These are phyloP conservation scores for Pseudonaja textilis DNA, from an alignment of 2,113 vertebrate species.

Conservation along the genomic window DNA sequence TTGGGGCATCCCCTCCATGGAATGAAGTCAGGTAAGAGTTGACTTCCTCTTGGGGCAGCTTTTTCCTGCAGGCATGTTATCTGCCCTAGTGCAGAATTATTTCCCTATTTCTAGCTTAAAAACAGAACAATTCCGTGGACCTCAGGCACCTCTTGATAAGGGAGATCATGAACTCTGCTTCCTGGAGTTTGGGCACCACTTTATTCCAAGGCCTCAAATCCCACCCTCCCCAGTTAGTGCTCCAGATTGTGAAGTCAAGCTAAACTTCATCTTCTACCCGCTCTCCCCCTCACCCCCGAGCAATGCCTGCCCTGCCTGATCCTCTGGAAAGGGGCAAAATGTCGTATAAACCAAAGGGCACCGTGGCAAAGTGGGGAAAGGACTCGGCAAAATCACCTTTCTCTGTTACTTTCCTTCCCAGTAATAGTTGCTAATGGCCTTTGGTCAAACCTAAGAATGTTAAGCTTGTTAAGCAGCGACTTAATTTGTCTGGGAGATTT, in stretches of 20 bases:
- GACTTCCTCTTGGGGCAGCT: not conserved
- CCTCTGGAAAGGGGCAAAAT: not conserved
- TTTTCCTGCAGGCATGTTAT: not conserved
- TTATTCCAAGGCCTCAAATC: not conserved
- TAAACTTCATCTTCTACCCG: not conserved
- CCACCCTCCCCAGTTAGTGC: not conserved
- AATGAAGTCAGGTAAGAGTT: not conserved
- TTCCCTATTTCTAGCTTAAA: not conserved
- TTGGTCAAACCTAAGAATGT: not conserved
- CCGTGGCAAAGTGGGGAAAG: not conserved
- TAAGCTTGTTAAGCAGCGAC: not conserved
- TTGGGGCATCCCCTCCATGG: not conserved
- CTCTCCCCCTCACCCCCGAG: accelerated
- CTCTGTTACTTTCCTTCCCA: not conserved
- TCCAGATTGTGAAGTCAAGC: not conserved
- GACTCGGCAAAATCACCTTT: not conserved
- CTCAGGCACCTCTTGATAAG: not conserved
- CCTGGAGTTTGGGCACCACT: not conserved
- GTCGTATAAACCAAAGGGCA: not conserved
- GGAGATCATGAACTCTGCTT: not conserved
- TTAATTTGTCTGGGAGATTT: not conserved
- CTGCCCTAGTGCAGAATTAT: not conserved
- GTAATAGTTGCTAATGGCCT: not conserved
- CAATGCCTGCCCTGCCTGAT: not conserved
- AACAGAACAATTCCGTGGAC: not conserved